These are phyloP conservation scores for Drosophila siamana DNA, from an alignment of 2,888 invertebrate species.

Conservation along the genomic window DNA sequence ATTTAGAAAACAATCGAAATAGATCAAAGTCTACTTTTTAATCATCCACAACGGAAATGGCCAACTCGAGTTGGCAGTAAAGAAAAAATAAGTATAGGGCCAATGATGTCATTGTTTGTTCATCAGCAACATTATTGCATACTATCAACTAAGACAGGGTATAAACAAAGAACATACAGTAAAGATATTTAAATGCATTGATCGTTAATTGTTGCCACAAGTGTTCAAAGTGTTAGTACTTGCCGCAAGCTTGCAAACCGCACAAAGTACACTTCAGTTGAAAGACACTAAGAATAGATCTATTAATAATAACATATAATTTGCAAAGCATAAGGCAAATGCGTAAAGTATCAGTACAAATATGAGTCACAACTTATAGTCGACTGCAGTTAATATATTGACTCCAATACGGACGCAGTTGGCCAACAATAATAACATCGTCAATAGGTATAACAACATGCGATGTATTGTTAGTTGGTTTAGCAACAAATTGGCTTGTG, in stretches of 20 bases:
- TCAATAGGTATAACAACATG: slow-evolving; percentile 4
- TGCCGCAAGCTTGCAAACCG: background rate
- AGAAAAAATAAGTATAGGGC: background rate
- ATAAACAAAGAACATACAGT: background rate
- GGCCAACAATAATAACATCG: slow-evolving; percentile 10
- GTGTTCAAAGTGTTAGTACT: slow-evolving; percentile 10
- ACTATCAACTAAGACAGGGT: slow-evolving; percentile 1
- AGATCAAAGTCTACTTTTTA: background rate
- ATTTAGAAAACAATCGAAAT: background rate
- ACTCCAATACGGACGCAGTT: slow-evolving; percentile 24
- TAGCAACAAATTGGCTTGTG: slow-evolving; percentile 51
- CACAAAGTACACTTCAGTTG: background rate
- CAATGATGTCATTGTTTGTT: background rate
- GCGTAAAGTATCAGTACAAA: slow-evolving; percentile 3
- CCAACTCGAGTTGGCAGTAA: background rate
- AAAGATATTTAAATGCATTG: slow-evolving; percentile 13
- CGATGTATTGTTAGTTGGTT: slow-evolving; percentile 46
- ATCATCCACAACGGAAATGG: background rate
- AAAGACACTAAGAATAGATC: background rate
- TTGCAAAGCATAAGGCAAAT: background rate
- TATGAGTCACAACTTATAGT: background rate
- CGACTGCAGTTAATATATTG: background rate
- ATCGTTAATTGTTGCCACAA: slow-evolving; percentile 21
- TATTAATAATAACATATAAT: background rate
- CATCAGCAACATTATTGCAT: background rate